Evolutionary conservation across 2,113 vertebrate genomes (phyloP).

Genomic region (Ophiodon elongatus): DNA sequence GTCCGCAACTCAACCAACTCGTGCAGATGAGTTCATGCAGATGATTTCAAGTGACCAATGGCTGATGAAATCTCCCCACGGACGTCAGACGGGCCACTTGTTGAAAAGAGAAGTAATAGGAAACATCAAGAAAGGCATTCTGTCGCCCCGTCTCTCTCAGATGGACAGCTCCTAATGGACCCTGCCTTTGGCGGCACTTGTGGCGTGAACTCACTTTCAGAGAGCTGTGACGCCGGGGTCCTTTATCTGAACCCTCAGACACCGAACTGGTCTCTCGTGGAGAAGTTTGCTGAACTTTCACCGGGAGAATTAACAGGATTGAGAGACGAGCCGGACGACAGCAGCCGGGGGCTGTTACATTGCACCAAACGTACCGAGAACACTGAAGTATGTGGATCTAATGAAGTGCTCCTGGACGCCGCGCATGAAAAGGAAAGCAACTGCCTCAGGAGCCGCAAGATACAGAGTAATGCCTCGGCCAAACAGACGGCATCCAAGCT

Average conservation of each 20-base stretch:
- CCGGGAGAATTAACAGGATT: conserved; percentile 26
- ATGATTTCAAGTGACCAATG: conserved; percentile 25
- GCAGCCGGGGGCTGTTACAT: background rate
- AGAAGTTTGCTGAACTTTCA: conserved; percentile 64
- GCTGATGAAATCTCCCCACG: conserved; percentile 37
- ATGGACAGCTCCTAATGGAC: conserved; percentile 34
- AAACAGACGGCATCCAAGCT: conserved; percentile 30
- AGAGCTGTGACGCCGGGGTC: conserved; percentile 44
- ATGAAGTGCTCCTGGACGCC: conserved; percentile 9
- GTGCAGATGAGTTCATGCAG: background rate
- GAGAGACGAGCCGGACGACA: conserved; percentile 2
- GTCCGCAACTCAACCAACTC: conserved; percentile 23
- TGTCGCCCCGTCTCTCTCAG: background rate
- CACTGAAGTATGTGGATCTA: background rate
- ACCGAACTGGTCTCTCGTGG: conserved; percentile 58
- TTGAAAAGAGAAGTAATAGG: conserved; percentile 60
- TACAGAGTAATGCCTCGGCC: conserved; percentile 4
- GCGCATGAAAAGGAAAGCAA: conserved; percentile 13
- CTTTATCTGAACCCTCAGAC: conserved; percentile 74
- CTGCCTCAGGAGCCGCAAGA: conserved; percentile 9
- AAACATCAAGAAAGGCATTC: conserved; percentile 46
- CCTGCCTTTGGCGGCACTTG: conserved; percentile 3
- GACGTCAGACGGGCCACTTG: conserved; percentile 34
- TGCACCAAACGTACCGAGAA: conserved; percentile 7
- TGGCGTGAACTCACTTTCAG: conserved; percentile 1